Evolutionary conservation across 2,113 vertebrate species (phyloP).

Genomic region (Diglossa brunneiventris): DNA sequence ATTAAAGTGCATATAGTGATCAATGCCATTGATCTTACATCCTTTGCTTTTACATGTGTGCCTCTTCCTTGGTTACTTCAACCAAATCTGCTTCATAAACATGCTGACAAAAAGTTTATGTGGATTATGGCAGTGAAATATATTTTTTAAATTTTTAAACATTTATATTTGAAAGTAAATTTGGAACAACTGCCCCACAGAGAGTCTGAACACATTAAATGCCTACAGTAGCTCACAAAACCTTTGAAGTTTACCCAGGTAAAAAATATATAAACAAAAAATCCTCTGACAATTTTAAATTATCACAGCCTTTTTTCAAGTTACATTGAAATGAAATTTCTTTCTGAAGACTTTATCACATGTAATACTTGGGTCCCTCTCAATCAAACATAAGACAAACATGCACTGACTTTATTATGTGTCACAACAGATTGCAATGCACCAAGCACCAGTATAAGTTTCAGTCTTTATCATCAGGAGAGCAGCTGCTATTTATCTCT

Average conservation of each 20-base stretch:
- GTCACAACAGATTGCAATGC: neutral
- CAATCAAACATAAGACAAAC: neutral
- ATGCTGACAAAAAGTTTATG: neutral
- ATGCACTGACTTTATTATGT: neutral
- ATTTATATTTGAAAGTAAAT: neutral
- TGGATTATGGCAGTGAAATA: neutral
- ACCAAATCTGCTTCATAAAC: neutral
- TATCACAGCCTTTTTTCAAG: neutral
- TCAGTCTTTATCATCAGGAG: conserved; percentile 24
- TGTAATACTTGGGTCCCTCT: neutral
- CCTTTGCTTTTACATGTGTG: neutral
- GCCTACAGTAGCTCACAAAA: neutral
- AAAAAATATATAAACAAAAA: neutral
- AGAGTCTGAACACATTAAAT: neutral
- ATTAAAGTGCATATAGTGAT: neutral
- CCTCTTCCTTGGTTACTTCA: neutral
- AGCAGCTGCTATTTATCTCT: conserved; percentile 35
- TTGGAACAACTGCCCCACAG: neutral
- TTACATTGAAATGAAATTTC: neutral
- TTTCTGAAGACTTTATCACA: neutral
- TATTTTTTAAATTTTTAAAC: neutral
- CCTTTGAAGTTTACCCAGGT: neutral
- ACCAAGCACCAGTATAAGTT: neutral
- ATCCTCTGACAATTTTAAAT: neutral
- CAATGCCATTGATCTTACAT: neutral